phyloP scores from a whole-genome alignment of 2,888 invertebrate genomes.

The Choreutis nemorana region DNA sequence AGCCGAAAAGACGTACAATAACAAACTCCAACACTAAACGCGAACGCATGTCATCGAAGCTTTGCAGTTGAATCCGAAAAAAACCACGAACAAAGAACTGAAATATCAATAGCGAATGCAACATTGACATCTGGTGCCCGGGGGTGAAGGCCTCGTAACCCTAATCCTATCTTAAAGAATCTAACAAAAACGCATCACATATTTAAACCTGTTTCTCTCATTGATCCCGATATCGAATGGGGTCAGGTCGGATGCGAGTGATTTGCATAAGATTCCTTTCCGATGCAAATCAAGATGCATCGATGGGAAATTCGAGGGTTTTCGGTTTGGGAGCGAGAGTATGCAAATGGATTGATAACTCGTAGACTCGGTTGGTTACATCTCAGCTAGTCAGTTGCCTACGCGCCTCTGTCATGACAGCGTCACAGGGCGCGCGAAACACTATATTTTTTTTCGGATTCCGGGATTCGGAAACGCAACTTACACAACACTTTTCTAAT shows the following conservation, averaged over 20 bases:
- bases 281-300: slow-evolving; percentile 57
- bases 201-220: slow-evolving; percentile 60
- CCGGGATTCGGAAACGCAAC: slow-evolving; percentile 15
- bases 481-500: neutral
- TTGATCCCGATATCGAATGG: slow-evolving; percentile 57
- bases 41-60: slow-evolving; percentile 22
- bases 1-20: slow-evolving; percentile 15
- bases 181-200: slow-evolving; percentile 38
- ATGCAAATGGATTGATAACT: slow-evolving; percentile 59
- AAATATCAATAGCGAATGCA: slow-evolving; percentile 37
- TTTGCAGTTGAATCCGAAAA: no score
- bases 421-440: slow-evolving; percentile 26
- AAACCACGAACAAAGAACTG: slow-evolving; percentile 30
- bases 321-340: slow-evolving; percentile 28
- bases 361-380: slow-evolving; percentile 34
- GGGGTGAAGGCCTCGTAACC: slow-evolving; percentile 28
- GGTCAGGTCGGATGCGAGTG: slow-evolving; percentile 30
- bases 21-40: slow-evolving; percentile 30
- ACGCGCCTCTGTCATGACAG: slow-evolving; percentile 51
- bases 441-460: slow-evolving; percentile 17
- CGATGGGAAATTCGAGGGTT: no score
- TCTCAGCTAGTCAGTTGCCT: slow-evolving; percentile 50
- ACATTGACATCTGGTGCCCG: slow-evolving; percentile 48
- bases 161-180: slow-evolving; percentile 44
- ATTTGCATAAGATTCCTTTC: slow-evolving; percentile 60